Evolutionary conservation across 2,888 invertebrate species (phyloP).

Genomic region (Parnassius glacialis): DNA sequence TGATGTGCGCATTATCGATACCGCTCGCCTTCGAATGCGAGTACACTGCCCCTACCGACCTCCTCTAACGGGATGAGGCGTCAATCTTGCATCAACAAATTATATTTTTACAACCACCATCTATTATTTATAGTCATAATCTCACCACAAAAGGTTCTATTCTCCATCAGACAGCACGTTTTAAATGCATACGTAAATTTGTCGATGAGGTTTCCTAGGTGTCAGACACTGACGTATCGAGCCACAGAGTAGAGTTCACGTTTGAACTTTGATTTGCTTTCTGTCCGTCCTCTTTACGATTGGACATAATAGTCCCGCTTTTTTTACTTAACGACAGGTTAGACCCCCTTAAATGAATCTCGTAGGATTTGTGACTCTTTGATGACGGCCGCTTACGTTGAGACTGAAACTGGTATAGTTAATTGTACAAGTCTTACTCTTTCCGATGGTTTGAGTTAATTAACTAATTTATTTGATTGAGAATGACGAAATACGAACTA

Average conservation of each 20-base stretch:
- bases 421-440: constrained; percentile 24
- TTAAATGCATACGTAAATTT: constrained; percentile 30
- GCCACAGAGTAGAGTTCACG: constrained; percentile 34
- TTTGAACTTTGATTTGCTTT: constrained; percentile 48
- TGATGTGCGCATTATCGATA: constrained; percentile 67
- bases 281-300: constrained; percentile 34
- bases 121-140: constrained; percentile 35
- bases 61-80: constrained; percentile 61
- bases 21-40: constrained; percentile 55
- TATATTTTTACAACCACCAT: constrained; percentile 37
- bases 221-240: constrained; percentile 60
- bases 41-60: constrained; percentile 60
- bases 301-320: constrained; percentile 22
- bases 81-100: constrained; percentile 67
- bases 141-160: constrained; percentile 44
- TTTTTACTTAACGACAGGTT: constrained; percentile 26
- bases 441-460: constrained; percentile 25
- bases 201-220: constrained; percentile 42
- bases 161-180: constrained; percentile 22
- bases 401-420: constrained; percentile 24
- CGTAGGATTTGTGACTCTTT: constrained; percentile 20
- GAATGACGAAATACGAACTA: constrained; percentile 24
- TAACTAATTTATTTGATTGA: constrained; percentile 28
- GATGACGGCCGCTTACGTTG: constrained; percentile 16
- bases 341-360: constrained; percentile 23